Conservation (phyloP, 2,113 vertebrate genomes). For the Lepus americanus region DNA sequence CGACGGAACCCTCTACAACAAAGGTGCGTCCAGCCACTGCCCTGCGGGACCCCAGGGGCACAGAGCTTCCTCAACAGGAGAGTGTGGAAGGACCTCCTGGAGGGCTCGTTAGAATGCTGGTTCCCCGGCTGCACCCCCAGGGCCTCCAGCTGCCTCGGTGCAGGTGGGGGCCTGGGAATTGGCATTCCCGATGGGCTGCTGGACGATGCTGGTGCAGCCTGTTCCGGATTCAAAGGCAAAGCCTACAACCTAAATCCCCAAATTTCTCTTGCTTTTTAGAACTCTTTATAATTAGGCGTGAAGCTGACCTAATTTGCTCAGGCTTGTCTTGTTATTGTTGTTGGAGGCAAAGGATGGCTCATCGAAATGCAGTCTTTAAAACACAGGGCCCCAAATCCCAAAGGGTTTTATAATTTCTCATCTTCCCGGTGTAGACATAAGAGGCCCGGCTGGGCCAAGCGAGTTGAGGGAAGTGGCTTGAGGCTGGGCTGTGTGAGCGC, state of each 20-base stretch:
- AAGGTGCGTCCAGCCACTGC: slow-evolving; percentile 87
- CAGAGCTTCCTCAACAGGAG: neutral
- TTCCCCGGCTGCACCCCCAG: fast-evolving
- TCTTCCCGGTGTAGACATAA: slow-evolving; percentile 60
- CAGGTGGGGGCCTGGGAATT: too few species aligned
- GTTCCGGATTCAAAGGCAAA: neutral
- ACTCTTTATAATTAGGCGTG: neutral
- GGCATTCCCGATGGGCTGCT: neutral
- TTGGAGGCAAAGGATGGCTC: neutral
- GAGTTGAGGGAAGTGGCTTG: slow-evolving; percentile 53
- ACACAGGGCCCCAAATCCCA: slow-evolving; percentile 36
- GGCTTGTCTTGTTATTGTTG: neutral
- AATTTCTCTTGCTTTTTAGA: neutral
- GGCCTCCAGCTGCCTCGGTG: too few species aligned
- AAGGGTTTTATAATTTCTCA: slow-evolving; percentile 50
- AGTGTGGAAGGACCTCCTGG: too few species aligned
- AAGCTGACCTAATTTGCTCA: slow-evolving; percentile 32
- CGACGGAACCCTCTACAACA: slow-evolving; percentile 96
- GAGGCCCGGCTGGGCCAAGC: slow-evolving; percentile 46
- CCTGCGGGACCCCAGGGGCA: neutral
- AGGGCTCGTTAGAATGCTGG: neutral
- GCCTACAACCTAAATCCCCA: neutral
- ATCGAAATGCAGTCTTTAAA: neutral
- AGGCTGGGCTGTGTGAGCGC: slow-evolving; percentile 2
- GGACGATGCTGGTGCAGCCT: neutral